Percentiles rank a stretch among this genome's conserved stretches.
phyloP scores from a whole-genome alignment of 2,797 vertebrate genomes.

The Coregonus ussuriensis region DNA sequence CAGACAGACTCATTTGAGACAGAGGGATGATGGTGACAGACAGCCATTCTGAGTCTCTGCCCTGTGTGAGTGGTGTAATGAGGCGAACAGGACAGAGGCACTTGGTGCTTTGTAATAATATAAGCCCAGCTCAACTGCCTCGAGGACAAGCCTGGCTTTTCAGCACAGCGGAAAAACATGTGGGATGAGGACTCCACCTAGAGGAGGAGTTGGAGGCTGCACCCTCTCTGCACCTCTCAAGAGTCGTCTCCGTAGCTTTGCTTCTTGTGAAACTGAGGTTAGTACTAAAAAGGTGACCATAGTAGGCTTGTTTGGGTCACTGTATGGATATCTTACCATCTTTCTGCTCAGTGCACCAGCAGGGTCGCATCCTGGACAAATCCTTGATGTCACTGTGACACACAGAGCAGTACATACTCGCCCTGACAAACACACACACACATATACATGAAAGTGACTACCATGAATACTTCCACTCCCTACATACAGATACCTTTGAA shows the following conservation, averaged over 20 bases:
- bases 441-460: no score
- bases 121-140: background rate
- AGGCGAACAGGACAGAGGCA: background rate
- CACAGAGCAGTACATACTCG: constrained; percentile 51
- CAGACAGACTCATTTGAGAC: constrained; percentile 2
- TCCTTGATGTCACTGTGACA: constrained; percentile 53
- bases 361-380: constrained; percentile 6
- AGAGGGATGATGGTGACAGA: background rate
- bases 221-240: background rate
- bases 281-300: background rate
- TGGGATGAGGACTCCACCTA: constrained; percentile 54
- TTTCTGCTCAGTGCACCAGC: constrained; percentile 1
- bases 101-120: background rate
- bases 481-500: background rate
- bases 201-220: constrained; percentile 25
- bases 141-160: background rate
- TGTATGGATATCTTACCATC: background rate
- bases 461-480: no score
- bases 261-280: background rate
- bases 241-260: background rate
- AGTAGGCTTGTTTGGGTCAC: background rate
- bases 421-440: constrained; percentile 41
- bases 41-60: constrained; percentile 9
- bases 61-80: background rate
- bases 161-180: background rate